Conservation (phyloP, 2,888 invertebrate species). For the Noctua janthina region DNA sequence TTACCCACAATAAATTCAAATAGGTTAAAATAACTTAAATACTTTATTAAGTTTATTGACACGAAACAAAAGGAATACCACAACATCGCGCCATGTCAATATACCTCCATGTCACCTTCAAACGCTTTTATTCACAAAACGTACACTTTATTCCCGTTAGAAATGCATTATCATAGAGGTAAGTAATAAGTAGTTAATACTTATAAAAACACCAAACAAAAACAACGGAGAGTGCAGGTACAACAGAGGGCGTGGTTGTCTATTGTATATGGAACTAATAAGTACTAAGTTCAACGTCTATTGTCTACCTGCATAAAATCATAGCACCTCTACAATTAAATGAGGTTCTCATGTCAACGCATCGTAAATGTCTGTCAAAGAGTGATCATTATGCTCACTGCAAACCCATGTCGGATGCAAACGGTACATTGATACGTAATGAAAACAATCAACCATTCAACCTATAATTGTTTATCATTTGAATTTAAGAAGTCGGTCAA, state of each 20-base stretch:
- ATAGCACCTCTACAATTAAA: constrained; percentile 52
- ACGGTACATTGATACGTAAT: constrained; percentile 43
- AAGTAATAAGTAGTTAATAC: neutral
- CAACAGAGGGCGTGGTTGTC: constrained; percentile 71
- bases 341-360: constrained; percentile 62
- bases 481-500: constrained; percentile 43
- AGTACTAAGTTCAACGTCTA: constrained; percentile 26
- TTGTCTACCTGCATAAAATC: constrained; percentile 67
- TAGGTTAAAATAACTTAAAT: neutral
- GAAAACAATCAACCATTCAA: constrained; percentile 25
- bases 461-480: constrained; percentile 12
- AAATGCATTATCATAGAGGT: constrained; percentile 8
- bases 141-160: constrained; percentile 21
- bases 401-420: constrained; percentile 35
- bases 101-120: neutral
- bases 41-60: constrained; percentile 4
- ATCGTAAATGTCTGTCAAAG: constrained; percentile 51
- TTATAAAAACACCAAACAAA: constrained; percentile 41
- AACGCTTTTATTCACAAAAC: constrained; percentile 15
- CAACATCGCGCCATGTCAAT: neutral
- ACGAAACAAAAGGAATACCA: constrained; percentile 19
- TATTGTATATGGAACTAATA: constrained; percentile 7
- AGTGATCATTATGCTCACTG: constrained; percentile 44
- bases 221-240: constrained; percentile 72
- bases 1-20: neutral